Base-by-base conservation (phyloP, 2,797 vertebrate species). In the Micrastur ruficollis region DNA sequence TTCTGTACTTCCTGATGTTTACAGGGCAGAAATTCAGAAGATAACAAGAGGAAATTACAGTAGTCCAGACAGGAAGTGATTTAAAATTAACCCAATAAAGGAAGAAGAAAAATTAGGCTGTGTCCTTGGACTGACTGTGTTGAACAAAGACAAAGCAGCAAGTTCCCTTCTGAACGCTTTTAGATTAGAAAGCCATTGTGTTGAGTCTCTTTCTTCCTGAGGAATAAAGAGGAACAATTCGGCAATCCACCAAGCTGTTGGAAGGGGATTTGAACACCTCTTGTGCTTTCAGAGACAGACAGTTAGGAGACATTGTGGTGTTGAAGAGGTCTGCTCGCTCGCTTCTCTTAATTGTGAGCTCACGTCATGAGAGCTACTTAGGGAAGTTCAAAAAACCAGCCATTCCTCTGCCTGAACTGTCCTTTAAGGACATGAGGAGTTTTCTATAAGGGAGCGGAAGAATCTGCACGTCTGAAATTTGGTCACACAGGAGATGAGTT, bases 211-310 rank as follows among this genome's bases (percentile, higher is more conserved):
- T 8, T 32, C 25, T 32, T 71, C 75, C 44, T 20, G 13, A 21
- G 27, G 31, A 26, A n/a, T 15, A 68, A 14, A 21, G 79, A 21
- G 50, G 62, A 80, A 2, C 11, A 13, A 4, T 7, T 66, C 6
- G 0, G 53, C 61, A 19, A 2, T 8, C 27, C 10, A 0, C 2
- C 0, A 5, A 4, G 66, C 32, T 49, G 18, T 2, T n/a, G 27
- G 67, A 46, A 47, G 47, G 74, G 50, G 49, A 6, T 11, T 19
- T 12, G 31, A 50, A 17, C 71, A 1, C 40, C 70, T 52, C 58
- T 31, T 4, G 31, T 34, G 4, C 63, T 47, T 27, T 8, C 25
- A 20, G 59, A 18, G n/a, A 10, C 34, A 42, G 18, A 25, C 3
- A 0, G 14, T 67, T 2, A 20, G 71, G 46, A 55, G 26, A 4